Conservation (phyloP, 2,113 vertebrate species). For the Varanus salvator region DNA sequence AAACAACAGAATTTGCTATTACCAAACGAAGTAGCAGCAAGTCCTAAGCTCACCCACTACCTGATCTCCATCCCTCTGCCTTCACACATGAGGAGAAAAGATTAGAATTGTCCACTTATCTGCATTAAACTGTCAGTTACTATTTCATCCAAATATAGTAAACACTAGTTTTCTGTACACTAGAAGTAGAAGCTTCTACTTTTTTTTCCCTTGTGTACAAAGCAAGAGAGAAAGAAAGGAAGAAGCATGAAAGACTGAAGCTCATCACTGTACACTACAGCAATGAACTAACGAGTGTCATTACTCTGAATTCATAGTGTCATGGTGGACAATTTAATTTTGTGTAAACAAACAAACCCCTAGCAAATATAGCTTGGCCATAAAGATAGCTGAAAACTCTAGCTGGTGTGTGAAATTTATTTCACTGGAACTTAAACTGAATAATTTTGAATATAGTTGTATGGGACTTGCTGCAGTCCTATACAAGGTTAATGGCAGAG, state of each 20-base stretch:
- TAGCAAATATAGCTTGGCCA: not conserved
- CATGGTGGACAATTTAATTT: not conserved
- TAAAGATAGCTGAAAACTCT: not conserved
- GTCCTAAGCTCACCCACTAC: not conserved
- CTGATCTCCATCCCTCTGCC: not conserved
- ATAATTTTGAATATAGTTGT: too few species aligned
- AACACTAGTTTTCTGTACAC: not conserved
- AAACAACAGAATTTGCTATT: not conserved
- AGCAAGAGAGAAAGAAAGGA: not conserved
- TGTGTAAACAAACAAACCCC: not conserved
- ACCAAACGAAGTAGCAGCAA: not conserved
- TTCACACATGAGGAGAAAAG: not conserved
- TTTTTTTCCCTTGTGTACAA: not conserved
- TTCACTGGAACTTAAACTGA: not conserved
- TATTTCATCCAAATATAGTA: not conserved
- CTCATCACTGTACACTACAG: not conserved
- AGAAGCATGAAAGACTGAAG: not conserved
- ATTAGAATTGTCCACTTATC: not conserved
- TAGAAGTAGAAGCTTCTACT: not conserved
- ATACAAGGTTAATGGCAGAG: not conserved
- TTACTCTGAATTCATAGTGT: not conserved
- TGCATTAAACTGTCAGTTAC: not conserved
- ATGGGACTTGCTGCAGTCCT: not conserved
- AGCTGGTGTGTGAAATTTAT: not conserved
- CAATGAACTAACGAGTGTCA: not conserved